Evolutionary conservation across 1,140 invertebrate genomes (phyloP).

Genomic region (Drosophila guanche): DNA sequence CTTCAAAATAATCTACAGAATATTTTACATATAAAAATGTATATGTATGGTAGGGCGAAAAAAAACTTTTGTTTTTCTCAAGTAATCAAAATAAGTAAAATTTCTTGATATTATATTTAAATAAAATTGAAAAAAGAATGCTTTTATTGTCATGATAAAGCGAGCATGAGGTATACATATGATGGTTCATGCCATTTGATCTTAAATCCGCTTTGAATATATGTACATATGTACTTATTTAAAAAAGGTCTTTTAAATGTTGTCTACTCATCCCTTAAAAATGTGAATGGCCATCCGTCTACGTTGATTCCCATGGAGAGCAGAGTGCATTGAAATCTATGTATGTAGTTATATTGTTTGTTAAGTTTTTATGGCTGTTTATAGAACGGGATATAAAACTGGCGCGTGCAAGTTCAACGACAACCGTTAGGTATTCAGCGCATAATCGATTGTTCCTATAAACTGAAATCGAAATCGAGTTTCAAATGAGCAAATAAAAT

Average conservation of each 20-base stretch:
- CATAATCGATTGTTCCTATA: conserved; percentile 50
- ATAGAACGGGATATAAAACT: conserved; percentile 25
- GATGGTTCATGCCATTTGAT: no score
- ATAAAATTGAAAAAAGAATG: conserved; percentile 3
- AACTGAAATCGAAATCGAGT: conserved; percentile 51
- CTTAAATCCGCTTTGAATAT: no score
- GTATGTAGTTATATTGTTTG: no score
- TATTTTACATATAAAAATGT: conserved; percentile 1
- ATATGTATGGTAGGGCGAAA: conserved; percentile 14
- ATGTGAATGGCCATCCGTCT: no score
- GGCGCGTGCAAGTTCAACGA: conserved; percentile 23
- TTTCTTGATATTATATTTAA: conserved; percentile 36
- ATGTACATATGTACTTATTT: no score
- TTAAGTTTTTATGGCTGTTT: conserved; percentile 7
- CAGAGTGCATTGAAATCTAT: background rate
- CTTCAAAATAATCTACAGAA: conserved; percentile 13
- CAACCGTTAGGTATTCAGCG: conserved; percentile 46
- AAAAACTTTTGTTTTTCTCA: conserved; percentile 10
- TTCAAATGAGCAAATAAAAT: conserved; percentile 48
- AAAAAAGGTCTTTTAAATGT: no score
- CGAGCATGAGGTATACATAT: no score
- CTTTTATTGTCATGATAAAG: no score
- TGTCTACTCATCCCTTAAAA: no score
- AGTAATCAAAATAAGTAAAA: conserved; percentile 26
- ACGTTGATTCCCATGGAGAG: no score